Evolutionary conservation across 2,888 invertebrate species (phyloP).

Genomic region (Halictus quadricinctus): DNA sequence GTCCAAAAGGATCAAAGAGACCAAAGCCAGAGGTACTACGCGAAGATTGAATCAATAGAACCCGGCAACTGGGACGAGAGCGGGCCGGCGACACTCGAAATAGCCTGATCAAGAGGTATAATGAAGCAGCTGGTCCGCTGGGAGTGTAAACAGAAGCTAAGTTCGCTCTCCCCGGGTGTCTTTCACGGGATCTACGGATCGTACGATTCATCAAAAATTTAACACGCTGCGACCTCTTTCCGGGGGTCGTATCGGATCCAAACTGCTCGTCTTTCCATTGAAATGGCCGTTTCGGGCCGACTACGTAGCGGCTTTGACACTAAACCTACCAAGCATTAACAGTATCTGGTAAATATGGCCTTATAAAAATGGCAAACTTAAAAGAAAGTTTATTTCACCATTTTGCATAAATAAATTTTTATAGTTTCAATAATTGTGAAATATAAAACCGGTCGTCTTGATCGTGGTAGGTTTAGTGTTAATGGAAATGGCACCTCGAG

Average conservation of each 20-base stretch:
- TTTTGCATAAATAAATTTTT: no score
- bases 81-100: neutral
- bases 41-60: slow-evolving; percentile 10
- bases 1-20: neutral
- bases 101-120: slow-evolving; percentile 10
- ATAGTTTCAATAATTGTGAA: no score
- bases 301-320: neutral
- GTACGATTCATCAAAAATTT: neutral
- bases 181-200: neutral
- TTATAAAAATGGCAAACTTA: no score
- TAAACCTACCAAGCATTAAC: no score
- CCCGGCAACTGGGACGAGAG: neutral
- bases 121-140: neutral
- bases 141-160: neutral
- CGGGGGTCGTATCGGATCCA: neutral
- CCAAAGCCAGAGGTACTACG: neutral
- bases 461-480: no score
- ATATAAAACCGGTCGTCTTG: no score
- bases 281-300: neutral
- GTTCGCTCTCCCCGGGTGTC: neutral
- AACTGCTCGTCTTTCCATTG: neutral
- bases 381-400: no score
- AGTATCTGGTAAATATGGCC: no score
- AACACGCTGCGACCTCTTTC: neutral
- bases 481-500: neutral